Conservation (phyloP, 2,113 vertebrate species). For the Prionailurus bengalensis region DNA sequence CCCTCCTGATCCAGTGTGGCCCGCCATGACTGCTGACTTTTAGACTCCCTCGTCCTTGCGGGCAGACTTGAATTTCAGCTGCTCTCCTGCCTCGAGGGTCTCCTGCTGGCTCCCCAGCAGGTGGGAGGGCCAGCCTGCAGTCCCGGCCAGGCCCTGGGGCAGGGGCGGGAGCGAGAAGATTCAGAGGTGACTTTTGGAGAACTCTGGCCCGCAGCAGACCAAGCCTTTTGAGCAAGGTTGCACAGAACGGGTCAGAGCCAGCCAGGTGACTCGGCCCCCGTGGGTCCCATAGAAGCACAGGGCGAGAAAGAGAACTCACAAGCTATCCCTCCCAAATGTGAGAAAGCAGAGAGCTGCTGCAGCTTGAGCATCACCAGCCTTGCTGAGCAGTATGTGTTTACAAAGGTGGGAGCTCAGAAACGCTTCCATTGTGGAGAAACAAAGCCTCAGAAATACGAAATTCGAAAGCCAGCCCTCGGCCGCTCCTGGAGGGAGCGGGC, state of each 20-base stretch:
- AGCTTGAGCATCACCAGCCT: conserved; percentile 78
- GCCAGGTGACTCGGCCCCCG: background rate
- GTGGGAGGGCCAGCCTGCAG: background rate
- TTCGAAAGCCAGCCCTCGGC: conserved; percentile 1
- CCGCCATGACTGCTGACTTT: background rate
- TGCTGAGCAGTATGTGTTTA: conserved; percentile 72
- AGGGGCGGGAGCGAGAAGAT: background rate
- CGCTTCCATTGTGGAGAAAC: conserved; percentile 77
- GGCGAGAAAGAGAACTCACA: background rate
- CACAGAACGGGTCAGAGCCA: background rate
- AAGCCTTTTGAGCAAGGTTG: background rate
- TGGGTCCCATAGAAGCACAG: background rate
- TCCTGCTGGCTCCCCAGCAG: background rate
- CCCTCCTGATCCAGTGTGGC: too few relatives aligned
- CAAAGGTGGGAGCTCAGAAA: conserved; percentile 79
- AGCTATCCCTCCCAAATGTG: conserved; percentile 22
- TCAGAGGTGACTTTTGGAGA: fast-evolving
- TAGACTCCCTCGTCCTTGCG: fast-evolving
- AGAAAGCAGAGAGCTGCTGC: conserved; percentile 79
- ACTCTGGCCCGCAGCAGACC: fast-evolving
- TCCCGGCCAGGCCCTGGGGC: too few relatives aligned
- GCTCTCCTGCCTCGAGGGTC: too few relatives aligned
- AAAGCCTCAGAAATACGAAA: conserved; percentile 69
- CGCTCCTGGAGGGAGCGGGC: background rate
- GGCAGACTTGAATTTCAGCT: too few relatives aligned